Conservation (phyloP, 2,888 invertebrate species). For the Cheilosia variabilis region DNA sequence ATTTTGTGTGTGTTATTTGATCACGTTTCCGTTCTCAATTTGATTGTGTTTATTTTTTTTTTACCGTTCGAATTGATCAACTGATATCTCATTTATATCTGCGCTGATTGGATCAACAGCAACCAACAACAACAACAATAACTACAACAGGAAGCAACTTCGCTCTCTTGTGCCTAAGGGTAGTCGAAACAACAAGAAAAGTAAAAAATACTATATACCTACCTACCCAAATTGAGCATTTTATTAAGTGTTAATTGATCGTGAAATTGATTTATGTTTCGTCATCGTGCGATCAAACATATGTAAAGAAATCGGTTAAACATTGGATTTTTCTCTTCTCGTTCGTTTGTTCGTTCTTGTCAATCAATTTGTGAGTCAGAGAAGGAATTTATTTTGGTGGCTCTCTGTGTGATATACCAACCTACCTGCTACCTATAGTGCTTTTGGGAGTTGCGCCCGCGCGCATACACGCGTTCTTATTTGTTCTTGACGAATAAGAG, state of each 20-base stretch:
- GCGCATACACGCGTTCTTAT: conserved; percentile 5
- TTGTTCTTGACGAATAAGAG: background rate
- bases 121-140: background rate
- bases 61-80: conserved; percentile 17
- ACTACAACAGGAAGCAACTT: conserved; percentile 25
- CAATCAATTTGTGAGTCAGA: conserved; percentile 45
- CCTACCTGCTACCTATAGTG: background rate
- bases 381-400: conserved; percentile 8
- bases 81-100: conserved; percentile 34
- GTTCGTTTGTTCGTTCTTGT: conserved; percentile 16
- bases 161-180: conserved; percentile 51
- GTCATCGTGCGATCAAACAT: conserved; percentile 37
- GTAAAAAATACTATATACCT: conserved; percentile 34
- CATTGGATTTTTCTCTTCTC: conserved; percentile 1
- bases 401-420: conserved; percentile 3
- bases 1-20: conserved; percentile 45
- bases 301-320: conserved; percentile 45
- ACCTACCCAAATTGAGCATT: conserved; percentile 58
- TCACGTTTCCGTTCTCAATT: conserved; percentile 58
- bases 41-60: conserved; percentile 14
- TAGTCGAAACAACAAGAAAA: conserved; percentile 31
- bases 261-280: conserved; percentile 80
- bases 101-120: conserved; percentile 16
- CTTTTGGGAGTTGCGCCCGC: conserved; percentile 8
- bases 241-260: conserved; percentile 81